Conservation (phyloP, 2,113 vertebrate species). For the Caranx ignobilis region DNA sequence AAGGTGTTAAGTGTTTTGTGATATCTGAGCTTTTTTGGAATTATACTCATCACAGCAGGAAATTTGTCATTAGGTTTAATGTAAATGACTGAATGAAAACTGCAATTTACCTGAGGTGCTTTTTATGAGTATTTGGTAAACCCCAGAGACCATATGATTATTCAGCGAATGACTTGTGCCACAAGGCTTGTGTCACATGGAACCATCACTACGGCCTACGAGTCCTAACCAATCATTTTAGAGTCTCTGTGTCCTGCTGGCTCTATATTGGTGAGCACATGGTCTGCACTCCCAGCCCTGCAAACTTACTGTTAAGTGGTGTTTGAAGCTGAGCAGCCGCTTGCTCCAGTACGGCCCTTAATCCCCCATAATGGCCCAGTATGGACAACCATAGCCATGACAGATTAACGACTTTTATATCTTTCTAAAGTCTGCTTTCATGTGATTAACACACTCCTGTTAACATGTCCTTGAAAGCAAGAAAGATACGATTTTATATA, state of each 20-base stretch:
- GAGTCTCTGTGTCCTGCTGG: slow-evolving; percentile 3
- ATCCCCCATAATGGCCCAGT: slow-evolving; percentile 87
- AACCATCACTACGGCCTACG: not conserved
- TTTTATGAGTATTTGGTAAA: not conserved
- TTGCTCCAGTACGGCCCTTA: slow-evolving; percentile 72
- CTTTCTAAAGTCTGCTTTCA: slow-evolving; percentile 86
- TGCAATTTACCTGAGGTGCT: not conserved
- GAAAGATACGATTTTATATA: slow-evolving; percentile 11
- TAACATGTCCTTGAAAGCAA: slow-evolving; percentile 60
- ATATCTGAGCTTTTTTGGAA: not conserved
- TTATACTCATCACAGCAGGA: not conserved
- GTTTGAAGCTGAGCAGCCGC: slow-evolving; percentile 49
- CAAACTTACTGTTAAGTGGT: slow-evolving; percentile 56
- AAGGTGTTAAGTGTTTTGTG: not conserved
- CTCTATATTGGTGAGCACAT: slow-evolving; percentile 1
- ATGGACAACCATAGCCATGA: slow-evolving; percentile 79
- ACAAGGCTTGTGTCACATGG: slow-evolving; percentile 19
- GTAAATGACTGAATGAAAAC: not conserved
- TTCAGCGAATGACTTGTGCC: not conserved
- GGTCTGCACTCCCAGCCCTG: slow-evolving; percentile 17
- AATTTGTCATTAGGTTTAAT: not conserved
- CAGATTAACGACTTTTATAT: slow-evolving; percentile 83
- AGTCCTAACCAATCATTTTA: slow-evolving; percentile 20
- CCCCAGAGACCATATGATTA: not conserved
- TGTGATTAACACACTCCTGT: slow-evolving; percentile 86